These are phyloP conservation scores for Drosophila fulvimacula DNA, from an alignment of 2,888 invertebrate genomes.

Conservation along the genomic window DNA sequence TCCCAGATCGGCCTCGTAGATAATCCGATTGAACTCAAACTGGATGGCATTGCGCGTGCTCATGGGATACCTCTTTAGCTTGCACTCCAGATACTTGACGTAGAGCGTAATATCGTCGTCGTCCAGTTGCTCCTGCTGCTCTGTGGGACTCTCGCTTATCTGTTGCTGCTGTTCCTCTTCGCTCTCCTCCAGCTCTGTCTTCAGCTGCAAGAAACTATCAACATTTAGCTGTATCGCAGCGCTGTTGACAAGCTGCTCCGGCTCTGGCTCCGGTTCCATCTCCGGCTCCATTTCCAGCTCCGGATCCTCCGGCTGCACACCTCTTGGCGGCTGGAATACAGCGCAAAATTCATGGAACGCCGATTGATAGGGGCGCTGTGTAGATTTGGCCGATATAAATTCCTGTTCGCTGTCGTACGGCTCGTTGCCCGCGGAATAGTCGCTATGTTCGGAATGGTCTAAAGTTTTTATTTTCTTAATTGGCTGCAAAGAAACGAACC, in stretches of 20 bases:
- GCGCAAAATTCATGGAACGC: constrained; percentile 17
- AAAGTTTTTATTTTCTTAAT: not conserved
- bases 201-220: not conserved
- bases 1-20: constrained; percentile 30
- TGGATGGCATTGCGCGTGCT: constrained; percentile 11
- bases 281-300: not conserved
- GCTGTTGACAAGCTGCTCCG: not conserved
- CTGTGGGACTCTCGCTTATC: not conserved
- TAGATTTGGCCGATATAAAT: not conserved
- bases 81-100: constrained; percentile 15
- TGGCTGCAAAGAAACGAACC: not conserved
- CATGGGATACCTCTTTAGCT: constrained; percentile 20
- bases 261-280: not conserved
- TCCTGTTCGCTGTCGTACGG: constrained; percentile 14
- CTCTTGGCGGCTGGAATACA: constrained; percentile 1
- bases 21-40: constrained; percentile 27
- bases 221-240: not conserved
- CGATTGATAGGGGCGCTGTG: constrained; percentile 2
- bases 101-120: constrained; percentile 17
- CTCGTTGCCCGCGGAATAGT: not conserved
- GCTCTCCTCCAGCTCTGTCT: not conserved
- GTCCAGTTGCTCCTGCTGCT: not conserved
- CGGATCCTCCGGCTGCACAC: not conserved
- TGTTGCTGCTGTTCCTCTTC: not conserved
- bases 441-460: constrained; percentile 1